Percentiles rank a stretch among this genome's conserved stretches.
phyloP scores from a whole-genome alignment of 2,113 vertebrate species.

The Furnarius figulus region DNA sequence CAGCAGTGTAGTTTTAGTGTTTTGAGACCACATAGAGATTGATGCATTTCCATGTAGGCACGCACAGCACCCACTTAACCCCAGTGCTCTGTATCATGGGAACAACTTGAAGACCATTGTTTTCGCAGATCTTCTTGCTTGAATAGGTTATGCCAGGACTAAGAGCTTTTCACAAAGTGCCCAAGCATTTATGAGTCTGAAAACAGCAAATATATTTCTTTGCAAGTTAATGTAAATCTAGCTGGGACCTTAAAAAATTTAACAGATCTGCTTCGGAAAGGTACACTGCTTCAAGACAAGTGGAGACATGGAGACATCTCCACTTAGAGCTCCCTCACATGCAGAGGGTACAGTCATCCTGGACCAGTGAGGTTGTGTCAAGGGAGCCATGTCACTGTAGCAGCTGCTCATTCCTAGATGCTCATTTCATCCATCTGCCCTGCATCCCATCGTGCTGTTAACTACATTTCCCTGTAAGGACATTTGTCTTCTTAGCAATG shows the following conservation, averaged over 20 bases:
- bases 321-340: not conserved
- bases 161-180: not conserved
- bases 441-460: not conserved
- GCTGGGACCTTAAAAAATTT: constrained; percentile 31
- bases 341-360: not conserved
- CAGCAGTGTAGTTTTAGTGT: not conserved
- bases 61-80: not conserved
- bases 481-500: constrained; percentile 24
- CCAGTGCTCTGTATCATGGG: not conserved
- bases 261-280: not conserved
- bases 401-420: constrained; percentile 25
- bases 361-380: not conserved
- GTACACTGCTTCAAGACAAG: not conserved
- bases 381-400: not conserved
- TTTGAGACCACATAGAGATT: not conserved
- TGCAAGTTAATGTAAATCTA: constrained; percentile 19
- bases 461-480: constrained; percentile 15
- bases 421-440: constrained; percentile 21
- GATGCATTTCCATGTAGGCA: not conserved
- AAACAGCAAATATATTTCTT: constrained; percentile 38
- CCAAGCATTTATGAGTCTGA: constrained; percentile 43
- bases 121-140: constrained; percentile 31
- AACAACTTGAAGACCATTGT: not conserved
- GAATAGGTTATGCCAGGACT: constrained; percentile 44
- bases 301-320: not conserved